Base-by-base conservation (phyloP, 1,140 invertebrate genomes). In the Gryllus bimaculatus region DNA sequence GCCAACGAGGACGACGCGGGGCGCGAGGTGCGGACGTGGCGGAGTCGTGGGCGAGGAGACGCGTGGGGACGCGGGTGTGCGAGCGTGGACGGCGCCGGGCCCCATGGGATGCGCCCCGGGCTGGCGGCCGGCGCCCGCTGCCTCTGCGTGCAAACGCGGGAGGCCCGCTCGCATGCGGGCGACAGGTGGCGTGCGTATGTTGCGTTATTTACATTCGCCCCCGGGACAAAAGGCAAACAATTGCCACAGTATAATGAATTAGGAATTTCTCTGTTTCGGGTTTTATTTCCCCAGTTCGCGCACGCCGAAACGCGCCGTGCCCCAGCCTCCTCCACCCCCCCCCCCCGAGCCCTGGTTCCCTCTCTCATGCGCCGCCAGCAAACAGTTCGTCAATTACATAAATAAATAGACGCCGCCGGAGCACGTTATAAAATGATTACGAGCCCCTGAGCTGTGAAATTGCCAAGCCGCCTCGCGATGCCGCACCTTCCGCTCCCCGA, bases 221-320 rank as follows among this genome's bases (percentile, higher is more conserved):
- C 10, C 54, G 54, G 54, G 54, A 66, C 54, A 66, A 66, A 66
- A 66, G n/a, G 18, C 54, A 66, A 66, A 66, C 54, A 66, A 3
- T 66, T 66, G 54, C 54, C 54, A 66, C 54, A 66, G n/a, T 66
- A 66, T 66, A 66, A 66, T 66, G 54, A 66, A 66, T 66, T 66
- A 66, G 54, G n/a, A 66, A 66, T 66, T 66, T 66, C 54, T 66
- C 54, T 10, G 54, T 66, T 66, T 66, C 54, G 54, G n/a, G n/a
- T 66, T 66, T 66, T 66, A 66, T 10, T 66, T 66, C n/a, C n/a
- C n/a, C 10, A 10, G 54, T 66, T 7, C 54, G 10, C 54, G 54
- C 54, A 7, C 39, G 8, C 47, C 75, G 47, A 26, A 15, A 47
- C 8, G 26, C 7, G 39, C 75, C 75, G 15, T 47, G 48, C 75